Evolutionary conservation across 2,113 vertebrate species (phyloP), one percentile per base, ranked within the genome.

Genomic region (Calidris pugnax): DNA sequence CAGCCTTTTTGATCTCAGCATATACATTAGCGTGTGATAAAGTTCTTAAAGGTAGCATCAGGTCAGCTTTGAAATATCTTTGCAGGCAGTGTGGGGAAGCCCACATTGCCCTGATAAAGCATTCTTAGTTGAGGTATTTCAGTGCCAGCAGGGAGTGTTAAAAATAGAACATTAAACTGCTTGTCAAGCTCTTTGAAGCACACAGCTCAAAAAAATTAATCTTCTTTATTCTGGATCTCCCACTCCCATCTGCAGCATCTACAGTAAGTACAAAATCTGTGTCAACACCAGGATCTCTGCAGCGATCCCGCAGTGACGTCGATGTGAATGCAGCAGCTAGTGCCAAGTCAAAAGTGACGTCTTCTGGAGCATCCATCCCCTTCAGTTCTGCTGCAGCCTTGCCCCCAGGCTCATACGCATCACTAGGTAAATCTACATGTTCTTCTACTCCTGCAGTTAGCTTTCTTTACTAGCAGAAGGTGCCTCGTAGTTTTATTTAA

Each of bases 331-430:
- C 99, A 23, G 99, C 99, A 72, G 99, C 99, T 97, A 99, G 97
- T 91, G 98, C 99, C 98, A 99, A 99, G 98, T 99, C 99, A 23
- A 99, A 99, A 93, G 98, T 99, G 95, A 98, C 98, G 77, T 98
- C 98, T 7, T 98, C 98, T 37, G 98, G 99, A 43, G 77, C 99
- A 24, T 84, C 98, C 22, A 97, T 98, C 1, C 99, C 99, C 30
- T 99, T 99, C 98, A 98, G 99, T 97, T 98, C 99, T 6, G 99
- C 99, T 4, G 98, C 99, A 4, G 98, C 99, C 72, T 98, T 99
- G 62, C 99, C 99, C 57, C 99, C 99, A 5, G 99, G 99, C 64
- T 99, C 99, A n/a, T 99, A 99, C 14, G 99, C 99, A 39, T 99
- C 99, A 39, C 98, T 99, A 98, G 99, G 99, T 99, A 98, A 99